Percentiles rank a stretch among this genome's conserved stretches.
These are phyloP conservation scores for Taxidea taxus DNA, from an alignment of 2,113 vertebrate species.

Conservation along the genomic window DNA sequence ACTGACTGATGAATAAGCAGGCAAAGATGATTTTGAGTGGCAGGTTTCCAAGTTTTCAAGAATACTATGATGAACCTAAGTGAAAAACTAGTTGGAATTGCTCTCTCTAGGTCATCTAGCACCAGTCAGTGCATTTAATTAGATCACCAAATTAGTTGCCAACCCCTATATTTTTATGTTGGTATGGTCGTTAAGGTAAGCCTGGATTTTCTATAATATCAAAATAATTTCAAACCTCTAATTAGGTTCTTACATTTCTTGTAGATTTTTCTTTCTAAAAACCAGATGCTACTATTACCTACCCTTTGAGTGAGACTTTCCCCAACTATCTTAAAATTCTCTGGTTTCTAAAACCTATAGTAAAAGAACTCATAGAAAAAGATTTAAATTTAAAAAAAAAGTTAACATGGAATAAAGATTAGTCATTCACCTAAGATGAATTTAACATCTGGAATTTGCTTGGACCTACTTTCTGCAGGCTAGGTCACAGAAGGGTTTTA, in stretches of 20 bases:
- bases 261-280: neutral
- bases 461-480: neutral
- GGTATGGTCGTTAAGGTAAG: neutral
- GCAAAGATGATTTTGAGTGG: neutral
- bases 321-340: neutral
- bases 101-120: neutral
- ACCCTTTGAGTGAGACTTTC: neutral
- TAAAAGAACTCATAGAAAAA: neutral
- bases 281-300: neutral
- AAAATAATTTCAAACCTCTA: neutral
- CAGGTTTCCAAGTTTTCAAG: constrained; percentile 6
- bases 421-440: neutral
- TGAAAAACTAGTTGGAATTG: neutral
- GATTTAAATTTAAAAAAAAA: neutral
- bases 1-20: neutral
- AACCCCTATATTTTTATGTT: neutral
- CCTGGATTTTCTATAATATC: neutral
- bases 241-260: neutral
- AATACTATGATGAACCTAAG: neutral
- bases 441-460: neutral
- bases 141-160: neutral
- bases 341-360: neutral
- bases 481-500: neutral
- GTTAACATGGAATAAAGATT: neutral
- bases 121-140: neutral